phyloP scores from a whole-genome alignment of 2,888 invertebrate species.

The Platycheirus albimanus region DNA sequence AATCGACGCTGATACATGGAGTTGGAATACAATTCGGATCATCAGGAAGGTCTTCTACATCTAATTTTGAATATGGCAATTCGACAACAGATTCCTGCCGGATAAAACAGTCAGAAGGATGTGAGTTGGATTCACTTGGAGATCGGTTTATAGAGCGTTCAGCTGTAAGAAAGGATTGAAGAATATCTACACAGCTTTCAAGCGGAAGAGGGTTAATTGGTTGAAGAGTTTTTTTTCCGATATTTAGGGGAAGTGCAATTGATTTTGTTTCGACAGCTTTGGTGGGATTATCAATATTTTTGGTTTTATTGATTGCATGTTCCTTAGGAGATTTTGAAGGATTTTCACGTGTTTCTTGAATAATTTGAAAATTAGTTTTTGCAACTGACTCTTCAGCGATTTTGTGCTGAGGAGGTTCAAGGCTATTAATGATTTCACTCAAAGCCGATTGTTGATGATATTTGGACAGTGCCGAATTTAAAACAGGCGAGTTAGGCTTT shows the following conservation, averaged over 20 bases:
- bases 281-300: conserved; percentile 31
- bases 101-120: conserved; percentile 26
- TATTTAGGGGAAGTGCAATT: conserved; percentile 17
- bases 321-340: conserved; percentile 25
- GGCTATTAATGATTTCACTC: conserved; percentile 52
- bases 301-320: not conserved
- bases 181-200: conserved; percentile 49
- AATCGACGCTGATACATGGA: conserved; percentile 76
- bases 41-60: conserved; percentile 75
- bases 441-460: conserved; percentile 41
- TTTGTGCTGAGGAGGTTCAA: conserved; percentile 37
- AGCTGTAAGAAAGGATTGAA: conserved; percentile 75
- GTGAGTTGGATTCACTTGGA: conserved; percentile 4
- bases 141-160: conserved; percentile 34
- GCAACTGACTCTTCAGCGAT: conserved; percentile 26
- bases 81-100: conserved; percentile 77
- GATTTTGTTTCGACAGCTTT: conserved; percentile 57
- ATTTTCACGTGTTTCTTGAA: too few relatives aligned
- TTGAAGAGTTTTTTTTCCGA: not conserved
- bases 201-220: conserved; percentile 37
- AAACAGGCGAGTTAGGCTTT: conserved; percentile 62
- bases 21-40: conserved; percentile 64
- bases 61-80: conserved; percentile 78
- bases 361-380: not conserved
- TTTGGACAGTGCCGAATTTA: conserved; percentile 27